Percentiles rank a stretch among this genome's conserved stretches.
phyloP scores from a whole-genome alignment of 64 coral and sea anemone genomes.

The Platygyra sinensis region DNA sequence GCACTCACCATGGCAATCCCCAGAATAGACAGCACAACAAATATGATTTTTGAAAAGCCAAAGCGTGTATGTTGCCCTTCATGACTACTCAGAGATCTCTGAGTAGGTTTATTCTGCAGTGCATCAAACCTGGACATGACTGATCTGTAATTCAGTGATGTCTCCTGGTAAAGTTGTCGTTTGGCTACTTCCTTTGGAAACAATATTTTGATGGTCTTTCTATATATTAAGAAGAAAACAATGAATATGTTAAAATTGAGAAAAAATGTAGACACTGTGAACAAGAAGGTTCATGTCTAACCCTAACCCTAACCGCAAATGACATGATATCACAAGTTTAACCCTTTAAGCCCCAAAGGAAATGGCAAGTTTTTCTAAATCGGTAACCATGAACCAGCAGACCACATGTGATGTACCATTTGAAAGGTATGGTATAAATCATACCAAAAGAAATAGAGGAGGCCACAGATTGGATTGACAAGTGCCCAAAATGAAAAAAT shows the following conservation, averaged over 20 bases:
- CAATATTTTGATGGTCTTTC: slow-evolving; percentile 87
- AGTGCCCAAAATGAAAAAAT: too few species aligned
- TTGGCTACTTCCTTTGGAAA: slow-evolving; percentile 65
- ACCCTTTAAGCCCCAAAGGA: too few species aligned
- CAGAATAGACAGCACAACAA: slow-evolving; percentile 8
- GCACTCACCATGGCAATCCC: slow-evolving; percentile 37
- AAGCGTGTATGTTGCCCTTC: background rate
- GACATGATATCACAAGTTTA: too few species aligned
- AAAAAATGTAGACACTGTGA: too few species aligned
- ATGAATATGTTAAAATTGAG: background rate
- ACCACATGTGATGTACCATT: too few species aligned
- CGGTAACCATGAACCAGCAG: too few species aligned
- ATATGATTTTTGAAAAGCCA: background rate
- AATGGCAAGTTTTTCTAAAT: too few species aligned
- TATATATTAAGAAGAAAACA: slow-evolving; percentile 12
- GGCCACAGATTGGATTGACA: too few species aligned
- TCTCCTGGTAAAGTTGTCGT: slow-evolving; percentile 11
- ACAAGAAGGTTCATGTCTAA: too few species aligned
- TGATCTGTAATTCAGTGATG: slow-evolving; percentile 15
- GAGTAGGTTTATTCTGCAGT: background rate
- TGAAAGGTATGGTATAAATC: too few species aligned
- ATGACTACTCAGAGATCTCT: background rate
- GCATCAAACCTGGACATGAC: slow-evolving; percentile 68
- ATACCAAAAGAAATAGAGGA: too few species aligned
- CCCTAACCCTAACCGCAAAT: too few species aligned